Conservation (phyloP, 2,888 invertebrate species). For the Lycocerus yunnanus region DNA sequence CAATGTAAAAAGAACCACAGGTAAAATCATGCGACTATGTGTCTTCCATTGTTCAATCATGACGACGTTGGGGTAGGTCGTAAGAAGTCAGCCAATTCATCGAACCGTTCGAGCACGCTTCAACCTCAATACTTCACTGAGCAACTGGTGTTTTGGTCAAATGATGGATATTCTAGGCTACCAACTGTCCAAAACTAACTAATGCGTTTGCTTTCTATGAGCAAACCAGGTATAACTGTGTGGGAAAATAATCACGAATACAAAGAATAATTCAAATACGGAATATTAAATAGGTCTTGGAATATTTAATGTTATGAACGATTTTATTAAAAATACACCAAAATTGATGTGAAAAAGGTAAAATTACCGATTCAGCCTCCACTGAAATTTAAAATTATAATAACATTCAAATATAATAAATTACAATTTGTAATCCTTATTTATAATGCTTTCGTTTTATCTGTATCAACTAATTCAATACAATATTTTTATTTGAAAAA, state of each 20-base stretch:
- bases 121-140: slow-evolving; percentile 30
- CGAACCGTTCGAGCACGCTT: slow-evolving; percentile 18
- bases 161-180: slow-evolving; percentile 52
- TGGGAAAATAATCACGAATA: slow-evolving; percentile 36
- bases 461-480: background rate
- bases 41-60: slow-evolving; percentile 46
- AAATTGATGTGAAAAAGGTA: background rate
- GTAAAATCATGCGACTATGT: slow-evolving; percentile 42
- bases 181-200: slow-evolving; percentile 51
- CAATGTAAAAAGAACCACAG: slow-evolving; percentile 34
- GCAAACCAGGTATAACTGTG: slow-evolving; percentile 38
- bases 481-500: background rate
- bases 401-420: background rate
- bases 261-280: slow-evolving; percentile 1
- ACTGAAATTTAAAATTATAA: background rate
- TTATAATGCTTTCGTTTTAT: background rate
- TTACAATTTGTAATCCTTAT: background rate
- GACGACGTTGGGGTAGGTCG: slow-evolving; percentile 52
- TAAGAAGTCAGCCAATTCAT: slow-evolving; percentile 40
- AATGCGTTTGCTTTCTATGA: slow-evolving; percentile 47
- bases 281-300: slow-evolving; percentile 13
- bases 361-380: background rate
- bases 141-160: slow-evolving; percentile 51
- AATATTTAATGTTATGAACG: slow-evolving; percentile 1
- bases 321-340: background rate